A percentile compares a stretch with the other conserved stretches of the same genome.
These are phyloP conservation scores for Tautogolabrus adspersus DNA, from an alignment of 2,113 vertebrate genomes.

Conservation along the genomic window DNA sequence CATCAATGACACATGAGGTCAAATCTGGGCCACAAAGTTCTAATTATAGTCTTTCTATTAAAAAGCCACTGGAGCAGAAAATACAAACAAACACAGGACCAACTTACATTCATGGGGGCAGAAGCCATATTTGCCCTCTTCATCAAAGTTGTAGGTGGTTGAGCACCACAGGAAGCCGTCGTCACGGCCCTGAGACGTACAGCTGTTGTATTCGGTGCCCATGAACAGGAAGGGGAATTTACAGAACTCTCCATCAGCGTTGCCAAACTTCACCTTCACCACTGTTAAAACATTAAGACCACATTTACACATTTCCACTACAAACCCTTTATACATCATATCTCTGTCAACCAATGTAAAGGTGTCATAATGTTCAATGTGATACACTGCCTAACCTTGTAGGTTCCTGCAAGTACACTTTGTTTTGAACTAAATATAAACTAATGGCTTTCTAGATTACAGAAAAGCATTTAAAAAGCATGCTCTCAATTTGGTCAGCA, in stretches of 20 bases:
- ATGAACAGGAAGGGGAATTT: conserved; percentile 97
- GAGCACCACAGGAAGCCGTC: conserved; percentile 99
- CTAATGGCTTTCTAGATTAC: too few species aligned
- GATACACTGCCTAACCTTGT: neutral
- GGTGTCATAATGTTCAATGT: neutral
- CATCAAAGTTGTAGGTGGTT: conserved; percentile 94
- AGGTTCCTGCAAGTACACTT: neutral
- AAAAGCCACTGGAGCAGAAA: neutral
- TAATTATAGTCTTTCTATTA: neutral
- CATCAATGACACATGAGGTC: neutral
- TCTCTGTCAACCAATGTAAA: neutral
- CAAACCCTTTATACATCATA: neutral
- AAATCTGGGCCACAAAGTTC: neutral
- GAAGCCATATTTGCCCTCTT: conserved; percentile 96
- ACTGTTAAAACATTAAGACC: conserved; percentile 78
- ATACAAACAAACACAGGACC: neutral
- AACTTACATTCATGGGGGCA: conserved; percentile 97
- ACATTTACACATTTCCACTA: neutral
- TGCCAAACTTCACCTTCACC: conserved; percentile 96
- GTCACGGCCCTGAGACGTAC: conserved; percentile 89
- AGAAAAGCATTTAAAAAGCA: neutral
- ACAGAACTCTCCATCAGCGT: conserved; percentile 96
- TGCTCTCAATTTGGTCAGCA: neutral
- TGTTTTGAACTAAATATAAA: neutral
- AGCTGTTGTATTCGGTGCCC: conserved; percentile 94